Evolutionary conservation across 2,113 vertebrate genomes (phyloP).

Genomic region (Aegithalos caudatus): DNA sequence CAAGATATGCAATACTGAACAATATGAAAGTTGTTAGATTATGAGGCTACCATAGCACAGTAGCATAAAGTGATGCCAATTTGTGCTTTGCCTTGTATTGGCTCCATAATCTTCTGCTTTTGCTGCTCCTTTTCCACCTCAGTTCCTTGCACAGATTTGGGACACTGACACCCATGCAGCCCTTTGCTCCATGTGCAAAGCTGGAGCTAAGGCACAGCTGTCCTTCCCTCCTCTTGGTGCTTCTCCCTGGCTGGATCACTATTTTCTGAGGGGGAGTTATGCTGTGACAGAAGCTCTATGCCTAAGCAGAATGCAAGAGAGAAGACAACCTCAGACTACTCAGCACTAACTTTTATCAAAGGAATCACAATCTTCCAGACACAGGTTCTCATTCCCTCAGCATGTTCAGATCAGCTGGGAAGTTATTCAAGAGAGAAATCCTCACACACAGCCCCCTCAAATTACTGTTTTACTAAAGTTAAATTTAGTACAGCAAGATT

Average conservation of each 20-base stretch:
- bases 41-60: background rate
- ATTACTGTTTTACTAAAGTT: background rate
- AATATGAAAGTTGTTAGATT: background rate
- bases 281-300: background rate
- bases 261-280: background rate
- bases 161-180: background rate
- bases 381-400: background rate
- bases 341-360: background rate
- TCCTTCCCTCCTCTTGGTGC: background rate
- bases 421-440: background rate
- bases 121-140: background rate
- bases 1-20: background rate
- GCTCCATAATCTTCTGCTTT: background rate
- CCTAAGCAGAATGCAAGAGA: background rate
- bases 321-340: background rate
- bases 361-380: background rate
- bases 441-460: background rate
- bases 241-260: background rate
- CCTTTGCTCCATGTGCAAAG: background rate
- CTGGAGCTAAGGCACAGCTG: background rate
- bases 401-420: background rate
- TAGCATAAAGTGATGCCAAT: background rate
- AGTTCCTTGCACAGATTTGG: background rate
- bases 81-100: background rate
- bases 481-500: background rate